Conservation (phyloP, 2,888 invertebrate genomes). For the Thymelicus sylvestris region DNA sequence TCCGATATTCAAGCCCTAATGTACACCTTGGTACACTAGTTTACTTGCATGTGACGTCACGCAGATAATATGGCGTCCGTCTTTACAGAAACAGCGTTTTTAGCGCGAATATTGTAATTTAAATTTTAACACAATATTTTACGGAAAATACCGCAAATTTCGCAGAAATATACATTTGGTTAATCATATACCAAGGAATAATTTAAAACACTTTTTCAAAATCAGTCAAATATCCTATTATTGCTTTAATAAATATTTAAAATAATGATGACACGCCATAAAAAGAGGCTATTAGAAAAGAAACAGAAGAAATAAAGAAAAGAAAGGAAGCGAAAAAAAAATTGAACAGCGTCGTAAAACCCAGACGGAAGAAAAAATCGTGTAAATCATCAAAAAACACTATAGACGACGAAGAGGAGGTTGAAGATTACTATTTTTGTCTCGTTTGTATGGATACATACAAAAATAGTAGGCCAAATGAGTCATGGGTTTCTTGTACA, state of each 20-base stretch:
- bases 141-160: background rate
- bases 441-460: constrained; percentile 40
- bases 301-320: constrained; percentile 40
- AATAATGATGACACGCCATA: constrained; percentile 48
- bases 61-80: background rate
- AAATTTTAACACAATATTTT: background rate
- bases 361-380: constrained; percentile 17
- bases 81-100: background rate
- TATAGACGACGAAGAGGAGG: constrained; percentile 25
- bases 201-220: too few relatives aligned
- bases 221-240: too few relatives aligned
- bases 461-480: constrained; percentile 40
- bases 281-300: constrained; percentile 43
- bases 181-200: background rate
- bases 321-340: constrained; percentile 36
- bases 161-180: background rate
- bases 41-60: background rate
- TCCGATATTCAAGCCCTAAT: too few relatives aligned
- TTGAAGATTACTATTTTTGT: constrained; percentile 42
- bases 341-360: constrained; percentile 3
- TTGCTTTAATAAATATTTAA: too few relatives aligned
- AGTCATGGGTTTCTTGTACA: constrained; percentile 41
- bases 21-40: background rate
- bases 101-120: background rate
- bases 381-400: constrained; percentile 21